These are phyloP conservation scores for Atopsyche davidsoni DNA, from an alignment of 1,140 invertebrate genomes.

Conservation along the genomic window DNA sequence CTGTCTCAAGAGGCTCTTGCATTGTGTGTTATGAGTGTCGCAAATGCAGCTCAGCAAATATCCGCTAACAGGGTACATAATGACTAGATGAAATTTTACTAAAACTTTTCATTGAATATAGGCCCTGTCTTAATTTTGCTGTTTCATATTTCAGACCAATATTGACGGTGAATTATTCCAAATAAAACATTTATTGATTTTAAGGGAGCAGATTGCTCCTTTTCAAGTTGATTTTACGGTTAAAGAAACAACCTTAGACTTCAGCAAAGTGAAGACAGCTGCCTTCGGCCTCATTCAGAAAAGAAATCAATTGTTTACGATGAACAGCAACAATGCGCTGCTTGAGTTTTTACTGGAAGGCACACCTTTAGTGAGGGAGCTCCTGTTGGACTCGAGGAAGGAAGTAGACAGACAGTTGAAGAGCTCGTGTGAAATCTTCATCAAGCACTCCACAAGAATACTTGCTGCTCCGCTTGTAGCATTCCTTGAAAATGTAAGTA, in stretches of 20 bases:
- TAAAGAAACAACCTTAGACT: constrained; percentile 87
- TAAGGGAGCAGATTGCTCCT: constrained; percentile 95
- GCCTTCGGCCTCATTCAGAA: constrained; percentile 84
- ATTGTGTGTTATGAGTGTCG: constrained; percentile 85
- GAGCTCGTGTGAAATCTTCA: constrained; percentile 84
- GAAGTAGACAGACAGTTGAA: constrained; percentile 92
- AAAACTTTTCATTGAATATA: no score
- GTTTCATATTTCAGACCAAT: constrained; percentile 47
- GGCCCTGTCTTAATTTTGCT: no score
- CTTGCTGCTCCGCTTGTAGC: constrained; percentile 67
- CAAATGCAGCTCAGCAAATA: constrained; percentile 68
- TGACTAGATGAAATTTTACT: not conserved
- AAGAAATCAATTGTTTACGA: constrained; percentile 76
- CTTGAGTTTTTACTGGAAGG: constrained; percentile 88
- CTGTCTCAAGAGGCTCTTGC: constrained; percentile 92
- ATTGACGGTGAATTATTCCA: constrained; percentile 95
- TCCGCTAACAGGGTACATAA: constrained; percentile 51
- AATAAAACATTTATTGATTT: constrained; percentile 95
- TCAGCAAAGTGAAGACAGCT: constrained; percentile 80
- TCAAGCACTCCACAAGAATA: constrained; percentile 70
- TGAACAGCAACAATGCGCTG: constrained; percentile 85
- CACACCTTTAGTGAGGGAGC: constrained; percentile 86
- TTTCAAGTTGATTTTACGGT: constrained; percentile 95
- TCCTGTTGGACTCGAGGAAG: constrained; percentile 87
- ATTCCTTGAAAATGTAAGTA: constrained; percentile 67